Evolutionary conservation across 1,140 invertebrate species (phyloP).

Genomic region (Latrodectus geometricus): DNA sequence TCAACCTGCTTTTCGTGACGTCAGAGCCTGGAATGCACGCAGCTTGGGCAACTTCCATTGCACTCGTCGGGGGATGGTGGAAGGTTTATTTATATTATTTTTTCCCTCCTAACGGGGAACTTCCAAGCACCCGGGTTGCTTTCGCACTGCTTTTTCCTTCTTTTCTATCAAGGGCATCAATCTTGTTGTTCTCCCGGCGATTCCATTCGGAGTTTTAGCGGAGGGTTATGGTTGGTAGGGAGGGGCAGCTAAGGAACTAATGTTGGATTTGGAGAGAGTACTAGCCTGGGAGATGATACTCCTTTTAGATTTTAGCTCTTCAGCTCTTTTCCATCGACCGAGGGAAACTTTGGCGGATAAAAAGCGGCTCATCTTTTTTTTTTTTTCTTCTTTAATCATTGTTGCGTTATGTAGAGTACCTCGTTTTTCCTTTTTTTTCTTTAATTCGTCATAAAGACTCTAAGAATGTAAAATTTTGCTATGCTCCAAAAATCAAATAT

Average conservation of each 20-base stretch:
- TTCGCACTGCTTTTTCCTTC: not conserved
- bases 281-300: not conserved
- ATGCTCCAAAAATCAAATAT: too few relatives aligned
- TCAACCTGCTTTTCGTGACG: conserved; percentile 44
- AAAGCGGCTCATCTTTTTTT: too few relatives aligned
- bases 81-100: not conserved
- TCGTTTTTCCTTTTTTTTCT: too few relatives aligned
- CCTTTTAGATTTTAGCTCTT: not conserved
- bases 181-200: conserved; percentile 32
- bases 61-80: conserved; percentile 1
- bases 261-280: not conserved
- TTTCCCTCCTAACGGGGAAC: not conserved
- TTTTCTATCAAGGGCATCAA: conserved; percentile 30
- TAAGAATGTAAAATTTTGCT: too few relatives aligned
- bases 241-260: not conserved
- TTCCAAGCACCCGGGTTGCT: not conserved
- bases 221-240: not conserved
- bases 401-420: too few relatives aligned
- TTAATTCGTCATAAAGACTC: too few relatives aligned
- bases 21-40: conserved; percentile 40
- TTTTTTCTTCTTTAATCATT: too few relatives aligned
- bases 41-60: conserved; percentile 26
- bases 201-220: conserved; percentile 15
- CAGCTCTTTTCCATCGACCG: not conserved
- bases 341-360: too few relatives aligned